Conservation (phyloP, 2,113 vertebrate species). For the Pteronura brasiliensis region DNA sequence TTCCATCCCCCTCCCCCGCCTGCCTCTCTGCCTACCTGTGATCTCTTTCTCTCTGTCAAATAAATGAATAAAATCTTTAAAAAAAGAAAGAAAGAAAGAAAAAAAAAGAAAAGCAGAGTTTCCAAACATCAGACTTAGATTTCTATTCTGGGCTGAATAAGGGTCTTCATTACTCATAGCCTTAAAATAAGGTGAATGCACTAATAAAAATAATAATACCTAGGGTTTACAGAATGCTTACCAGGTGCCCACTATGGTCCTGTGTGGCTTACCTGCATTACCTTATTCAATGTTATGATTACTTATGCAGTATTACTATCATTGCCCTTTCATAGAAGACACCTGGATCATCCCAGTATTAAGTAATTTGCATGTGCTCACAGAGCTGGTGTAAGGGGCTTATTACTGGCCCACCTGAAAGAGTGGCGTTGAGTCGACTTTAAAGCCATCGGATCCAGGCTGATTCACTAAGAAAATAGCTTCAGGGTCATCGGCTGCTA, state of each 20-base stretch:
- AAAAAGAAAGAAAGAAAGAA: too few relatives aligned
- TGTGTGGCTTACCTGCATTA: accelerated
- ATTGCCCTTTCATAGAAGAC: neutral
- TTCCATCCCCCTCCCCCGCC: too few relatives aligned
- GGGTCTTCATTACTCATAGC: neutral
- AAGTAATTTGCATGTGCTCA: too few relatives aligned
- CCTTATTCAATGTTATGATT: neutral
- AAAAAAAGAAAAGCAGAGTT: neutral
- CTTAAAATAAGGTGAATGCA: neutral
- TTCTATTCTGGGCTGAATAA: neutral
- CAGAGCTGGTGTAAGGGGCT: accelerated
- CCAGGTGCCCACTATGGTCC: accelerated
- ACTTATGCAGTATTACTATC: neutral
- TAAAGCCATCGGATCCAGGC: conserved; percentile 95
- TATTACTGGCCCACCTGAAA: conserved; percentile 88
- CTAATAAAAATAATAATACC: neutral
- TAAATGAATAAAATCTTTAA: too few relatives aligned
- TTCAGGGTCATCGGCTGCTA: conserved; percentile 92
- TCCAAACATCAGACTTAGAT: neutral
- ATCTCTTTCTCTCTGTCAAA: too few relatives aligned
- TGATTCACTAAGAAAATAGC: conserved; percentile 90
- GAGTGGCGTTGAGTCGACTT: conserved; percentile 91
- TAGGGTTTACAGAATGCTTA: neutral
- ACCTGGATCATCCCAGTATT: neutral
- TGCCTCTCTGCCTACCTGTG: too few relatives aligned